These are phyloP conservation scores for Holocentrus rufus DNA, from an alignment of 2,797 vertebrate species.

Conservation along the genomic window DNA sequence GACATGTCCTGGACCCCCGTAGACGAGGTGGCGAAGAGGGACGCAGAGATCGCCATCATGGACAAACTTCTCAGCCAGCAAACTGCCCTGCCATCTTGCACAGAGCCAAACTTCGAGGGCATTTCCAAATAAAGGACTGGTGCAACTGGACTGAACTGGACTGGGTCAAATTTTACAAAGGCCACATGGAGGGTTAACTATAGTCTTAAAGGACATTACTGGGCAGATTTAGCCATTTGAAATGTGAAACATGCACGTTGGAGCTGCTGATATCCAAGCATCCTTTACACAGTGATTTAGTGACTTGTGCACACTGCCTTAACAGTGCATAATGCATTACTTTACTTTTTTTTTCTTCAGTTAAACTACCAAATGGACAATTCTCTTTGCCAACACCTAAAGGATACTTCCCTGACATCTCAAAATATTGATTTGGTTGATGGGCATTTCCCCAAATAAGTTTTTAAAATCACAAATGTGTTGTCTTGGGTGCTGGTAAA, in stretches of 20 bases:
- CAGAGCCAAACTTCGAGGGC: slow-evolving; percentile 86
- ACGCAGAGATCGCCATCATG: slow-evolving; percentile 86
- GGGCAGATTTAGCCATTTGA: not conserved
- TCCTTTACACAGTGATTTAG: not conserved
- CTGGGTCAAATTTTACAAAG: not conserved
- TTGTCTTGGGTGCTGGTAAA: no score
- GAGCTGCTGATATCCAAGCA: not conserved
- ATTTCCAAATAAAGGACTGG: slow-evolving; percentile 72
- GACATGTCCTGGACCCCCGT: slow-evolving; percentile 96
- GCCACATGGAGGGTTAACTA: no score
- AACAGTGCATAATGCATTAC: not conserved
- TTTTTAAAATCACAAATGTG: not conserved
- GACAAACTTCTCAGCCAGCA: slow-evolving; percentile 89
- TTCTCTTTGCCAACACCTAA: no score
- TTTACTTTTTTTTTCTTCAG: not conserved
- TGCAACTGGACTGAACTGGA: not conserved
- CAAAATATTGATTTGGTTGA: no score
- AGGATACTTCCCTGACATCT: no score
- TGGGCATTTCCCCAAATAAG: slow-evolving; percentile 1
- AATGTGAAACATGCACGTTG: not conserved
- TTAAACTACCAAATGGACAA: no score
- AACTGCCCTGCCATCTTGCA: slow-evolving; percentile 74
- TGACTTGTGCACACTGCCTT: not conserved
- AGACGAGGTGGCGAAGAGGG: slow-evolving; percentile 86
- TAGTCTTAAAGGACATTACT: not conserved